Conservation (phyloP, 2,797 vertebrate genomes). For the Esox masquinongy region DNA sequence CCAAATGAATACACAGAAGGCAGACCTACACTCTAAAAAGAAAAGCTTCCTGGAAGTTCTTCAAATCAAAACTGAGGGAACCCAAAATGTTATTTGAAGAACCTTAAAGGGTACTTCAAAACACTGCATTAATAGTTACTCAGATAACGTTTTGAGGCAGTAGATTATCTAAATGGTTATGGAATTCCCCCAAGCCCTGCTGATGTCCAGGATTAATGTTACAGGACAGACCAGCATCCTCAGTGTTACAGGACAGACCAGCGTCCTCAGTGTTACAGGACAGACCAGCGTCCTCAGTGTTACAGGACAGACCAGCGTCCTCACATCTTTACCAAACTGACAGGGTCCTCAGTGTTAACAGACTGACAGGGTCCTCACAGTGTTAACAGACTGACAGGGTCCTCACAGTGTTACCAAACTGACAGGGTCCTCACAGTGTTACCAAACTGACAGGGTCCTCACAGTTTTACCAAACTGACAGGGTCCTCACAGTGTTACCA, state of each 20-base stretch:
- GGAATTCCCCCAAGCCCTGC: background rate
- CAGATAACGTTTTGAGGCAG: too few relatives aligned
- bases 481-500: too few relatives aligned
- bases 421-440: background rate
- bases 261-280: background rate
- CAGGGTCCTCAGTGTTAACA: conserved; percentile 10
- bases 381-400: too few relatives aligned
- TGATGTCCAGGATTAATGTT: background rate
- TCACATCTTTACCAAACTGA: too few relatives aligned
- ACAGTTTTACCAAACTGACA: too few relatives aligned
- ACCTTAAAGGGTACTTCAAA: too few relatives aligned
- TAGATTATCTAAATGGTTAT: background rate
- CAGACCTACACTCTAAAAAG: background rate
- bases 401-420: too few relatives aligned
- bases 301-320: background rate
- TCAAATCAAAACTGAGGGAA: too few relatives aligned
- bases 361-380: conserved; percentile 10
- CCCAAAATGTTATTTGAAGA: too few relatives aligned
- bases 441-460: too few relatives aligned
- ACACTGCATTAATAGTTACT: too few relatives aligned
- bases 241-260: background rate
- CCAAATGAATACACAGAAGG: background rate
- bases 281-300: background rate
- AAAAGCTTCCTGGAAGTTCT: background rate
- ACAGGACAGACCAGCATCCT: background rate